phyloP scores from a whole-genome alignment of 1,140 invertebrate genomes.

The Euura saliciscinereae region DNA sequence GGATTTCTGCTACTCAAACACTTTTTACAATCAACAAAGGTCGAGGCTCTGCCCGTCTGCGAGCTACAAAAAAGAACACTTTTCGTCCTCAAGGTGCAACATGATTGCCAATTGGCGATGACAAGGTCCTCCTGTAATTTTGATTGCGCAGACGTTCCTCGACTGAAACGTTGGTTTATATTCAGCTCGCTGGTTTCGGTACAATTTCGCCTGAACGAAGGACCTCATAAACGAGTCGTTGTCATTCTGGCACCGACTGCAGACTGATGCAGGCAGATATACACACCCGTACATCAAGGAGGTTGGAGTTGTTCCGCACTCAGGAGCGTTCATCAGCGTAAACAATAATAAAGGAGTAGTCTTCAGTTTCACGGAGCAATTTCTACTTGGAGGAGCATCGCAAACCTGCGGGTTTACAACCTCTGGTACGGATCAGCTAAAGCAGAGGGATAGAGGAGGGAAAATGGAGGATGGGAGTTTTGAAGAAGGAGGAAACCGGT shows the following conservation, averaged over 20 bases:
- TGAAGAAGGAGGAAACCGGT: not conserved
- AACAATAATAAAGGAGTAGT: not conserved
- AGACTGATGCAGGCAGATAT: not conserved
- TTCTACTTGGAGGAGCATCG: constrained; percentile 1
- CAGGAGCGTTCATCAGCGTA: not conserved
- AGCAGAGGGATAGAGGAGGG: not conserved
- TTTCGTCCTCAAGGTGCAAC: no score
- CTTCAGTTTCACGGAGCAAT: constrained; percentile 1
- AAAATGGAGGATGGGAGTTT: not conserved
- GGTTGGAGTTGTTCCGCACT: not conserved
- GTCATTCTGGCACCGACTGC: no score
- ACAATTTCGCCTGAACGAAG: no score
- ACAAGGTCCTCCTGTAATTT: no score
- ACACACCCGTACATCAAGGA: no score
- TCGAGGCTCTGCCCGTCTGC: no score
- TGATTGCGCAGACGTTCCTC: not conserved
- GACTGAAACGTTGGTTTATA: not conserved
- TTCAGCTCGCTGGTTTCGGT: not conserved
- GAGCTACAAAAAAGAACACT: no score
- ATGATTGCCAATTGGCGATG: no score
- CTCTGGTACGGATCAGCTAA: not conserved
- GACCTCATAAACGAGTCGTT: no score
- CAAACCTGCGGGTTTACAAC: not conserved
- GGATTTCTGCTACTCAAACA: not conserved
- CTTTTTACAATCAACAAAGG: not conserved